These are phyloP conservation scores for Pocillopora verrucosa DNA, from an alignment of 64 coral and sea anemone species.

Conservation along the genomic window DNA sequence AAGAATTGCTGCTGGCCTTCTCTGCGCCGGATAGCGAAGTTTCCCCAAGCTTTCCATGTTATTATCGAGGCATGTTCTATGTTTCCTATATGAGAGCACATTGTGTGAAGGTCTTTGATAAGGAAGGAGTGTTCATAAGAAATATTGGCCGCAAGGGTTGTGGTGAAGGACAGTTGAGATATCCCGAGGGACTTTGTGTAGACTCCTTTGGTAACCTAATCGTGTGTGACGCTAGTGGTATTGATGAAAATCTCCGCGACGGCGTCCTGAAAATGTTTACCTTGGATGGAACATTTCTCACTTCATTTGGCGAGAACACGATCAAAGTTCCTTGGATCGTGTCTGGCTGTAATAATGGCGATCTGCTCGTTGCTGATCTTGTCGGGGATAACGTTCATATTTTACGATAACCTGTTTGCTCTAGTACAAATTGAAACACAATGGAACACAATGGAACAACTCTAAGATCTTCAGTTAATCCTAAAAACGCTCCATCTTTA, in stretches of 20 bases:
- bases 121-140: constrained; percentile 1
- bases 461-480: too few species aligned
- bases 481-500: too few species aligned
- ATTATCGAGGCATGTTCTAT: constrained; percentile 14
- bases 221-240: constrained; percentile 22
- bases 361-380: too few species aligned
- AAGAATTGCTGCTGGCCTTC: neutral
- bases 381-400: too few species aligned
- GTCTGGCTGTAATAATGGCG: too few species aligned
- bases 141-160: constrained; percentile 1
- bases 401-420: too few species aligned
- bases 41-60: neutral
- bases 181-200: constrained; percentile 6
- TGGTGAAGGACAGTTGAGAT: neutral
- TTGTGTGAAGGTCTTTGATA: constrained; percentile 29
- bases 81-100: constrained; percentile 10
- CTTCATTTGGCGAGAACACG: neutral
- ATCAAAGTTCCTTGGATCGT: too few species aligned
- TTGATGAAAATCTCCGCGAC: neutral
- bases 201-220: constrained; percentile 7
- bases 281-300: constrained; percentile 28
- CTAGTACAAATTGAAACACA: too few species aligned
- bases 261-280: constrained; percentile 9
- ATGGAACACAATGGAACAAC: too few species aligned
- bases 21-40: neutral